Evolutionary conservation across 2,797 vertebrate genomes (phyloP), one percentile per base, ranked within the genome.

Genomic region (Poeciliopsis presidionis): DNA sequence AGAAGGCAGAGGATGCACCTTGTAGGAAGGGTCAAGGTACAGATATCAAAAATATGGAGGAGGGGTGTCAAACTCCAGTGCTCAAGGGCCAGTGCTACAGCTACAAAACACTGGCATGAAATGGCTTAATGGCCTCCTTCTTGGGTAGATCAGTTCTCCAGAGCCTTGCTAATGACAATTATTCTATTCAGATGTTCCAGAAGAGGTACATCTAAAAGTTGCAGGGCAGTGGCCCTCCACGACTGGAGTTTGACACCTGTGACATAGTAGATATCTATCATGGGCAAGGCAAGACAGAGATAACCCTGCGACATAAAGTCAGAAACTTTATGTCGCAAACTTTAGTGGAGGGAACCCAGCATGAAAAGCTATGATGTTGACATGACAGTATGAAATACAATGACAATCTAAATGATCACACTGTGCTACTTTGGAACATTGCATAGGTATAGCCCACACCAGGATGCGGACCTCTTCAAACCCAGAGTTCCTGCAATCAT

Each of bases 401-500:
- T 53, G 18, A 22, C 20, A 8, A 53, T 36, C 7, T 67, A 11
- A 45, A 43, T 49, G 16, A 8, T 43, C 6, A 45, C 67, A 70
- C 22, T 70, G 46, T 72, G 70, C 47, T 51, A 25, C 28, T 53
- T 22, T 63, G n/a, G 2, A 5, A 46, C 6, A 46, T n/a, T 51
- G 43, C 77, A 5, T 90, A 99, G 98, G 81, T 99, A 98, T 67
- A 95, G 98, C 74, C 98, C 98, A 0, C 98, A 99, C 92, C 95
- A 97, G 90, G 97, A 98, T 0, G 96, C 98, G 0, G 97, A 99
- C 88, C 98, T 97, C 30, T 94, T 97, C 89, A 99, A 99, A 92
- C 97, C 98, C 74, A 95, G 98, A 87, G 96, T 97, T 70, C 98
- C 98, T 0, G 98, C 98, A n/a, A 95, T 97, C 73, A 97, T 99